Evolutionary conservation across 2,113 vertebrate genomes (phyloP).

Genomic region (Xiphias gladius): DNA sequence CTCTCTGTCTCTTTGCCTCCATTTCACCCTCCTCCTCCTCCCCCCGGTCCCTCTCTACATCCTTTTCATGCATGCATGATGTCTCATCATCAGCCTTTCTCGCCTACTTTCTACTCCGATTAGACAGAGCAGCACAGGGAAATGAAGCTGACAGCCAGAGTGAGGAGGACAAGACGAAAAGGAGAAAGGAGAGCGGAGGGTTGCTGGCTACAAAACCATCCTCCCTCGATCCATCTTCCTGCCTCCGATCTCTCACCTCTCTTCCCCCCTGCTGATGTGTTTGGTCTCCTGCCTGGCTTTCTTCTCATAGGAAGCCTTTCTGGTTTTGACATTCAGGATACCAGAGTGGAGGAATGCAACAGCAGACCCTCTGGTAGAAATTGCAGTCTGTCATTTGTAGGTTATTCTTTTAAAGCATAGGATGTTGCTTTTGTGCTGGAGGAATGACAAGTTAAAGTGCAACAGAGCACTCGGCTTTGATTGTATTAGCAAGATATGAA

Average conservation of each 20-base stretch:
- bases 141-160: constrained; percentile 48
- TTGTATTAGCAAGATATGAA: neutral
- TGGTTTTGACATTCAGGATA: constrained; percentile 33
- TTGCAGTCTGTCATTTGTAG: constrained; percentile 20
- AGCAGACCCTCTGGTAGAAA: constrained; percentile 6
- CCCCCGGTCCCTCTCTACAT: neutral
- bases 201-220: constrained; percentile 25
- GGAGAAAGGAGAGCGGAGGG: constrained; percentile 27
- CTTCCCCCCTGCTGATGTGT: constrained; percentile 13
- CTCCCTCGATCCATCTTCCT: constrained; percentile 3
- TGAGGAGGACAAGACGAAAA: constrained; percentile 45
- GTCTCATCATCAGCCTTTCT: constrained; percentile 53
- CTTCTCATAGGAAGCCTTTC: constrained; percentile 41
- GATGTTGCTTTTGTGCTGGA: neutral
- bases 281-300: constrained; percentile 28
- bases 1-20: neutral
- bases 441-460: neutral
- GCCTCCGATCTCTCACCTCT: constrained; percentile 4
- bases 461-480: neutral
- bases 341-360: constrained; percentile 15
- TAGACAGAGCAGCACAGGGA: constrained; percentile 25
- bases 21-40: neutral
- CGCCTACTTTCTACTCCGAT: constrained; percentile 34
- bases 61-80: constrained; percentile 33
- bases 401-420: constrained; percentile 14